Base-by-base conservation (phyloP, 1,140 invertebrate genomes). In the Acyrthosiphon pisum region DNA sequence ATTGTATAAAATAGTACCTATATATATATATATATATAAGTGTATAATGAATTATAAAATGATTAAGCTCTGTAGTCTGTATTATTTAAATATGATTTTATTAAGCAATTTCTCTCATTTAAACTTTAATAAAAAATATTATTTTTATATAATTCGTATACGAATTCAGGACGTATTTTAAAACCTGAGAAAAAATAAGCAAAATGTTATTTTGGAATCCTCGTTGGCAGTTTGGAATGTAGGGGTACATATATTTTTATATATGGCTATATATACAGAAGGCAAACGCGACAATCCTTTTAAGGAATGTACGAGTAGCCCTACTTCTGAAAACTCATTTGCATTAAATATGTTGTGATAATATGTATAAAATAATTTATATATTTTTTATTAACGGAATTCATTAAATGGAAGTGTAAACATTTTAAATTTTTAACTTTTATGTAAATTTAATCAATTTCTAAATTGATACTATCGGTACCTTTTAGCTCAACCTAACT, bases 321-420 rank as follows among this genome's bases (percentile, higher is more conserved):
- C n/a, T 44, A 48, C 46, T 88, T 88, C 18, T 50, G 41, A 41
- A 37, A 50, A n/a, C 86, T 50, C 46, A 50, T 86, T 86, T 44
- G 8, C 26, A 50, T 50, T 46, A 50, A 35, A 88, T 35, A 87
- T 87, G 84, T 87, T 46, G 46, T 53, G 20, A 50, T 88, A 50
- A 48, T 87, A 48, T 46, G n/a, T n/a, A 87, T 20, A 87, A 30
- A 86, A 68, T n/a, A 68, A n/a, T 14, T 30, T 44, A 26, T 86
- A 41, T 41, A 44, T 30, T 87, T 86, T 89, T 50, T 89, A 89
- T 37, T 89, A 89, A 89, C 1, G n/a, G n/a, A 89, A 89, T 89
- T 22, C 37, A 30, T 3, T 35, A 46, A 37, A 88, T 50, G 46
- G 46, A 50, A 35, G 86, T 50, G 48, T n/a, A 20, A 35, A 48